Evolutionary conservation across 2,113 vertebrate genomes (phyloP).

Genomic region (Stomatorhinus ivindoensis): DNA sequence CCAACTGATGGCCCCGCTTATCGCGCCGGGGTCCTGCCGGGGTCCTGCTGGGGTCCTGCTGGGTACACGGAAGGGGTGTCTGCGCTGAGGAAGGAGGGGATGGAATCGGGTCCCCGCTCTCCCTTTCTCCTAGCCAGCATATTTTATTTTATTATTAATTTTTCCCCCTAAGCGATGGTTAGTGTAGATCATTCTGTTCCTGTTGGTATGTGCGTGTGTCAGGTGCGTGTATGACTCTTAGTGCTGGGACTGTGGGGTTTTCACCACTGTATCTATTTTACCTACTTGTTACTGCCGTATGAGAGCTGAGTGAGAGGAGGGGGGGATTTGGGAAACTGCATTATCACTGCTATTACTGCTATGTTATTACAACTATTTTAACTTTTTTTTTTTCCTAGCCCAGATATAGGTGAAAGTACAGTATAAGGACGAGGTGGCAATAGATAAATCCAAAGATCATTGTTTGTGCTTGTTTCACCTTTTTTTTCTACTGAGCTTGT

Average conservation of each 20-base stretch:
- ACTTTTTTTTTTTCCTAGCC: constrained; percentile 48
- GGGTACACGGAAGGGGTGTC: constrained; percentile 32
- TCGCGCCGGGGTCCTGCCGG: background rate
- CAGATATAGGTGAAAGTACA: constrained; percentile 48
- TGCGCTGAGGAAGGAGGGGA: constrained; percentile 36
- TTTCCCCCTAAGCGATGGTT: constrained; percentile 37
- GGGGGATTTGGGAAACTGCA: constrained; percentile 29
- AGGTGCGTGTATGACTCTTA: constrained; percentile 41
- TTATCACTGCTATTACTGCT: constrained; percentile 52
- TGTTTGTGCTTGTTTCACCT: constrained; percentile 49
- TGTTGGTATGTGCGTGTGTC: constrained; percentile 19
- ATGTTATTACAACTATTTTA: constrained; percentile 46
- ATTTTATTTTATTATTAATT: constrained; percentile 33
- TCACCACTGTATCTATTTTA: constrained; percentile 42
- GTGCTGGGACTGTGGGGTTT: constrained; percentile 42
- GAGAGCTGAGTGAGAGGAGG: constrained; percentile 24
- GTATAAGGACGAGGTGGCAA: constrained; percentile 53
- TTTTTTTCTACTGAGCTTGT: constrained; percentile 47
- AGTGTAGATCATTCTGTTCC: constrained; percentile 34
- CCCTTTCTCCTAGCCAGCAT: constrained; percentile 7
- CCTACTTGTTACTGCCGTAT: constrained; percentile 49
- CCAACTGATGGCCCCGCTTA: constrained; percentile 65
- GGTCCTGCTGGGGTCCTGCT: constrained; percentile 4
- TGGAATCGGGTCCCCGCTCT: constrained; percentile 46
- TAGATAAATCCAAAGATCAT: constrained; percentile 68